Evolutionary conservation across 2,888 invertebrate species (phyloP), one percentile per base, ranked within the genome.

Genomic region (Platycnemis pennipes): DNA sequence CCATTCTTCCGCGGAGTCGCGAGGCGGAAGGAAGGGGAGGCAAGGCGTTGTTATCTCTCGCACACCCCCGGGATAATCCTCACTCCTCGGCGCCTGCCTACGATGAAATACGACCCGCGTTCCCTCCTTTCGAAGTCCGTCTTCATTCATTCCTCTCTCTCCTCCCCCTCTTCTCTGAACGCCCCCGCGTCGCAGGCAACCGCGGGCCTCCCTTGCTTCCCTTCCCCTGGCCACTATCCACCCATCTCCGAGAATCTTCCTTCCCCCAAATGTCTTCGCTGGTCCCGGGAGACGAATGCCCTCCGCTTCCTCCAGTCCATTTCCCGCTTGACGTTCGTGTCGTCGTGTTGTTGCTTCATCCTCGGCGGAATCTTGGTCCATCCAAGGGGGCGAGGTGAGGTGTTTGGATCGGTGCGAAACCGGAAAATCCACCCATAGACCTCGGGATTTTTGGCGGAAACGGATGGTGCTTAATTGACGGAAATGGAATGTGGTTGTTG

Each of bases 41-140:
- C 8, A 37, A 77, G 77, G 77, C 77, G 37, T 77, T 37, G 37
- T 77, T 77, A 37, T 77, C 37, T 26, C 53, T 53, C 53, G 22
- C 63, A 26, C 63, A 16, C 13, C 77, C 77, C 13, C 77, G 37
- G 77, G 77, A 77, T 77, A 77, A 77, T 77, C 77, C 77, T 37
- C 77, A 37, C 77, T 77, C 77, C 16, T 77, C 26, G 19, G 26
- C 63, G 26, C 11, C 77, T 11, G 37, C 2, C 37, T 7, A 77
- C 77, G 77, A 77, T 77, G 77, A 77, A 77, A 77, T 77, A 77
- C 77, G 77, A 77, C 37, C 37, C 77, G 77, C 77, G 77, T 8
- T 77, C 37, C 77, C 31, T 77, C 16, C 31, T 77, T 77, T 77
- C 77, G 77, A 77, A 77, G 77, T 77, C 37, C 37, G 37, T 77